Evolutionary conservation across 2,888 invertebrate species (phyloP), one percentile per base, ranked within the genome.

Genomic region (Stegana nigrithorax): DNA sequence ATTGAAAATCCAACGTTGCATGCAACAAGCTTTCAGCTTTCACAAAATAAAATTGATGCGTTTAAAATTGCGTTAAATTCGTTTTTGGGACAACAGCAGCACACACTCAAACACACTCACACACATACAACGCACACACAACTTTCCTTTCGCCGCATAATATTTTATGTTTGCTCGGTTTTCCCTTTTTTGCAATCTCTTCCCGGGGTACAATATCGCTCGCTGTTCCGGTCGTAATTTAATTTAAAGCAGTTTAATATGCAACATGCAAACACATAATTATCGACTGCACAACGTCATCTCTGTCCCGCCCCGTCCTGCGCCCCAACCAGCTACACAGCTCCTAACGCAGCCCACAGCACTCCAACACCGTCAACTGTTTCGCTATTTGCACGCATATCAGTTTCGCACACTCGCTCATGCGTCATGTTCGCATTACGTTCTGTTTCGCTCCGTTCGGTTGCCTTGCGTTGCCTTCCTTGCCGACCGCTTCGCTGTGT

Each of bases 231-330:
- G 39, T 55, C 21, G 21, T 76, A 79, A 76, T 76, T 77, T 76
- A 79, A 79, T 76, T 77, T 70, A 75, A 75, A 77, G 73, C 73
- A 70, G 78, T 75, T 79, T 76, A 72, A 73, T 72, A 75, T 73
- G 72, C 75, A 75, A 66, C 67, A 70, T 14, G 4, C 23, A 23
- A 17, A 5, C 45, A 21, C 47, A 21, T 47, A 47, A 47, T 25
- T 23, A 47, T 47, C 47, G 47, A 47, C 36, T n/a, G n/a, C 12
- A 55, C 32, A n/a, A 39, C 17, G 14, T 14, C 39, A 5, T 39
- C 17, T n/a, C n/a, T 39, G 14, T 36, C n/a, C n/a, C n/a, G n/a
- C 17, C 44, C n/a, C 8, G n/a, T 17, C n/a, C 44, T 10, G 44
- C 44, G 5, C 5, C 44, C 5, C 8, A 6, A 14, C n/a, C 44